phyloP scores from a whole-genome alignment of 2,797 vertebrate species.

The Melanotaenia nigrans region DNA sequence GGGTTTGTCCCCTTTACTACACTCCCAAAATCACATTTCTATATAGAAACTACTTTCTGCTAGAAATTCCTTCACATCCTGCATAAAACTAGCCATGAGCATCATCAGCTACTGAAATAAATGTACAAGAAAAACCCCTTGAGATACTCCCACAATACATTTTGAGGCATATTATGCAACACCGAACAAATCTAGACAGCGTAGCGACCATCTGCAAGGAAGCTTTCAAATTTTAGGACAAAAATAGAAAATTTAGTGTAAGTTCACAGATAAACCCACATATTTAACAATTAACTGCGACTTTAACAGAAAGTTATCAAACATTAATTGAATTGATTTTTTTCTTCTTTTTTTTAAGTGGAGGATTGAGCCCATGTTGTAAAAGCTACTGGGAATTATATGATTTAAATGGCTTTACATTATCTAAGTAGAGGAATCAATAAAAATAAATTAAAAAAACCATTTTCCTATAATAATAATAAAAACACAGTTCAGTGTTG shows the following conservation, averaged over 20 bases:
- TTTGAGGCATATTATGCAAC: slow-evolving; percentile 14
- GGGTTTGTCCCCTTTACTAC: neutral
- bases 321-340: neutral
- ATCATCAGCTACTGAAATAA: neutral
- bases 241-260: neutral
- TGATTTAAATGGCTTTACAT: neutral
- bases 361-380: too few species aligned
- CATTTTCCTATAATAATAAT: neutral
- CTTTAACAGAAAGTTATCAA: too few species aligned
- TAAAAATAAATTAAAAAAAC: too few species aligned
- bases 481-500: neutral
- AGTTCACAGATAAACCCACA: too few species aligned
- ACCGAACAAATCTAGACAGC: slow-evolving; percentile 4
- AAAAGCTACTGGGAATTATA: too few species aligned
- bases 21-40: neutral
- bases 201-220: neutral
- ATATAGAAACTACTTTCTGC: neutral
- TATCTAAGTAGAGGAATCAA: neutral
- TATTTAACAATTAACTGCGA: too few species aligned
- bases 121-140: slow-evolving; percentile 5
- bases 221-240: neutral
- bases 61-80: slow-evolving; percentile 7
- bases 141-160: slow-evolving; percentile 1
- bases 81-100: neutral
- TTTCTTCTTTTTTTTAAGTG: too few species aligned